phyloP scores from a whole-genome alignment of 2,797 vertebrate genomes.

The Crocodylus rhombifer region DNA sequence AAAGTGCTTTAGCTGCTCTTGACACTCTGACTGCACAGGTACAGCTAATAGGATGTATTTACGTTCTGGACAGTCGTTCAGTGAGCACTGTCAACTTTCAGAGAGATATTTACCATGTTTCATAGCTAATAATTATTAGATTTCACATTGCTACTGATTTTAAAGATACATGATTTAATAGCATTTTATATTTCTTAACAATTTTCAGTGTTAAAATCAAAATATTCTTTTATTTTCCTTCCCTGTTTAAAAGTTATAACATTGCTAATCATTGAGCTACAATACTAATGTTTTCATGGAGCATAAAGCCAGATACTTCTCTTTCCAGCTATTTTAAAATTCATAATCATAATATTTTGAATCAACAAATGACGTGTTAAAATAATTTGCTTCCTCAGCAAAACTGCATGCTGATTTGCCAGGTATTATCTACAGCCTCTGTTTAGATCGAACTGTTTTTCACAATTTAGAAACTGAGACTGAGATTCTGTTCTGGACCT shows the following conservation, averaged over 20 bases:
- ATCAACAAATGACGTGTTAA: neutral
- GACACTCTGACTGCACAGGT: slow-evolving; percentile 92
- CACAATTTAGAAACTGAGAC: neutral
- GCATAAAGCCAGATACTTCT: neutral
- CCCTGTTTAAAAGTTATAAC: neutral
- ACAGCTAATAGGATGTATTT: neutral
- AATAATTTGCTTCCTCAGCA: neutral
- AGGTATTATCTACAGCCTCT: neutral
- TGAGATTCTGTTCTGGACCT: neutral
- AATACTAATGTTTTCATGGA: neutral
- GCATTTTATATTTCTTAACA: neutral
- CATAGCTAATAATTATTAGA: neutral
- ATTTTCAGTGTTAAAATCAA: neutral
- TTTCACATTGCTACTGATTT: neutral
- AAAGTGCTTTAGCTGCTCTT: slow-evolving; percentile 88
- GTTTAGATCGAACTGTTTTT: neutral
- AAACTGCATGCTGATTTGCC: neutral
- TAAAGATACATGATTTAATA: neutral
- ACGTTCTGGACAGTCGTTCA: neutral
- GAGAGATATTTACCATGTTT: neutral
- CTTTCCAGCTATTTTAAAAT: neutral
- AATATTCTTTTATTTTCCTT: neutral
- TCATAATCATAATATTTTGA: neutral
- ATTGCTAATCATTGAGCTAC: neutral
- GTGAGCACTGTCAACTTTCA: neutral